Evolutionary conservation across 1,140 invertebrate species (phyloP).

Genomic region (Dinothrombium tinctorium): DNA sequence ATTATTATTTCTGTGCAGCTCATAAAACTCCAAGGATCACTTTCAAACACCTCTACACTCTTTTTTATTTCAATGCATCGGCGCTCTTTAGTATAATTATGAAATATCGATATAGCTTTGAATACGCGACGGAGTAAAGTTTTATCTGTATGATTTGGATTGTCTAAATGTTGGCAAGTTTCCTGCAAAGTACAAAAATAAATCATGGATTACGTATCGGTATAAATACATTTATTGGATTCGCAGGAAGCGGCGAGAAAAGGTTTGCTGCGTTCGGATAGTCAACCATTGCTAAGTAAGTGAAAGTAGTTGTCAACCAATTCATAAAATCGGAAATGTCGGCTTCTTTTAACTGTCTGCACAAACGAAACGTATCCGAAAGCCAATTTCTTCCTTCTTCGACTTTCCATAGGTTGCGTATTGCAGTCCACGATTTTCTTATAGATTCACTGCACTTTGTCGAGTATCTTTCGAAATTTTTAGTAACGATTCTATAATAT

Average conservation of each 20-base stretch:
- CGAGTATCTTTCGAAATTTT: conserved; percentile 37
- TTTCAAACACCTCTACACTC: conserved; percentile 40
- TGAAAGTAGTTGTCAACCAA: conserved; percentile 34
- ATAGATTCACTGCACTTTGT: conserved; percentile 45
- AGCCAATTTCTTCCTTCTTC: conserved; percentile 42
- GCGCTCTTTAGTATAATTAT: conserved; percentile 48
- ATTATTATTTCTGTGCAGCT: conserved; percentile 87
- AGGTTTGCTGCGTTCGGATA: conserved; percentile 71
- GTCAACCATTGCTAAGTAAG: conserved; percentile 65
- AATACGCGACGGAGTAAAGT: conserved; percentile 33
- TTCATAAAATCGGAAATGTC: conserved; percentile 11
- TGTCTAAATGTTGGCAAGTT: conserved; percentile 29
- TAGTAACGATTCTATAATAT: conserved; percentile 51
- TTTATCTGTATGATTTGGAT: conserved; percentile 26
- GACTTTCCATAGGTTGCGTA: conserved; percentile 31
- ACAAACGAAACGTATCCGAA: conserved; percentile 42
- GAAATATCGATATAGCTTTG: conserved; percentile 43
- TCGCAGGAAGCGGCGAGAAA: conserved; percentile 48
- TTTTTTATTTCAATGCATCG: conserved; percentile 39
- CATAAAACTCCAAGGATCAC: conserved; percentile 49
- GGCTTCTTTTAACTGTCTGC: conserved; percentile 38
- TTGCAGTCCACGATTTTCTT: conserved; percentile 43
- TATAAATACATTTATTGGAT: conserved; percentile 57
- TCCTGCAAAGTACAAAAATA: conserved; percentile 33
- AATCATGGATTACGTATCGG: too few species aligned